Evolutionary conservation across 2,797 vertebrate species (phyloP).

Genomic region (Kryptopterus vitreolus): DNA sequence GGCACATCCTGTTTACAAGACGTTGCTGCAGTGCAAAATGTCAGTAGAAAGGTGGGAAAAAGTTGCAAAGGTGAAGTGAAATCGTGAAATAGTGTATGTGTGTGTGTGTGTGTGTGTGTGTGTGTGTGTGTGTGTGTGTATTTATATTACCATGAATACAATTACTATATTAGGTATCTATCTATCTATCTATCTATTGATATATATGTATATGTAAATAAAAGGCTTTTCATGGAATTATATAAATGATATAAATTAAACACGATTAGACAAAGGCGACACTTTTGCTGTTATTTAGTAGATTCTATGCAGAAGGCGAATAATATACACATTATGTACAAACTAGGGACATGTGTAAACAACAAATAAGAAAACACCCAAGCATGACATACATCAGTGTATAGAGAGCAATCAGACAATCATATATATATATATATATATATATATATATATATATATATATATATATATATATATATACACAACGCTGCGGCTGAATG

Average conservation of each 20-base stretch:
- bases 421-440: no score
- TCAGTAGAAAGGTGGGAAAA: background rate
- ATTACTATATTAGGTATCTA: background rate
- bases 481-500: background rate
- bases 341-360: background rate
- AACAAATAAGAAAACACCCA: background rate
- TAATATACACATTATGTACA: background rate
- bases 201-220: no score
- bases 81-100: no score
- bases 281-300: background rate
- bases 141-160: background rate
- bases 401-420: background rate
- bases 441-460: no score
- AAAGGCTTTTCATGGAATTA: background rate
- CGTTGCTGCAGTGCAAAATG: background rate
- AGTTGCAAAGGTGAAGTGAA: background rate
- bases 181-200: no score
- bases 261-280: no score
- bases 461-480: no score
- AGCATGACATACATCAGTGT: background rate
- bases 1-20: slow-evolving; percentile 28
- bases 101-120: no score
- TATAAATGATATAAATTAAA: background rate
- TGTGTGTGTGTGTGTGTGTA: no score
- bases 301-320: background rate